A percentile compares a stretch with the other conserved stretches of the same genome.
These are phyloP conservation scores for Coccyzus lansbergi DNA, from an alignment of 2,797 vertebrate species.

Conservation along the genomic window DNA sequence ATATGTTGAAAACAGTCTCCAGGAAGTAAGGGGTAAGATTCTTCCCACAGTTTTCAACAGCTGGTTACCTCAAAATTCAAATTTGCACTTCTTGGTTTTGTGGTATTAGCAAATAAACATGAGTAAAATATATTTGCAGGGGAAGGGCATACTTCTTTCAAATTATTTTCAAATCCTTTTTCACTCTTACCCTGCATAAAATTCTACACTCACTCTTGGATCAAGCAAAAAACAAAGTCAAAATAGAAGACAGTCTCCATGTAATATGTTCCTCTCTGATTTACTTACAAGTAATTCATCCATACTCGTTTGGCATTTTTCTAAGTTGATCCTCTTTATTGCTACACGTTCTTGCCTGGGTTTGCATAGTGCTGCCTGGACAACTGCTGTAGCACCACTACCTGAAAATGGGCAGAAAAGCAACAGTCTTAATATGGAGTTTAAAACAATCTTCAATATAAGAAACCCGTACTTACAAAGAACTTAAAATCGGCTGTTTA, in stretches of 20 bases:
- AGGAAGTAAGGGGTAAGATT: neutral
- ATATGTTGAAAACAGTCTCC: neutral
- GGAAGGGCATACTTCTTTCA: neutral
- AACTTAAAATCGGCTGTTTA: neutral
- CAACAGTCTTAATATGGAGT: neutral
- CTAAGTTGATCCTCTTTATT: constrained; percentile 99
- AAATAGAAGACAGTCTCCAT: neutral
- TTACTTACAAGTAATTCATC: constrained; percentile 95
- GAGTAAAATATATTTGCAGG: neutral
- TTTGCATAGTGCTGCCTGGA: constrained; percentile 96
- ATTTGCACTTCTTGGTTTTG: neutral
- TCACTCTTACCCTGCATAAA: neutral
- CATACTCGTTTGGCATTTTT: constrained; percentile 99
- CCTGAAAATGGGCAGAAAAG: constrained; percentile 80
- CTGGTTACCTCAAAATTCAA: neutral
- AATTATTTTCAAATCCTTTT: constrained; percentile 1
- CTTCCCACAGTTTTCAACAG: neutral
- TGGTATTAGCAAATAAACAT: neutral
- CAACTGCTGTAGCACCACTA: constrained; percentile 97
- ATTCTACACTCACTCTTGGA: neutral
- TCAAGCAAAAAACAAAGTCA: neutral
- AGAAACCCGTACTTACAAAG: neutral
- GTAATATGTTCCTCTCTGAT: neutral
- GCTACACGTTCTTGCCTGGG: constrained; percentile 96
- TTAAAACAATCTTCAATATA: neutral